Base-by-base conservation (phyloP, 2,113 vertebrate genomes). In the Machaerirhynchus nigripectus region DNA sequence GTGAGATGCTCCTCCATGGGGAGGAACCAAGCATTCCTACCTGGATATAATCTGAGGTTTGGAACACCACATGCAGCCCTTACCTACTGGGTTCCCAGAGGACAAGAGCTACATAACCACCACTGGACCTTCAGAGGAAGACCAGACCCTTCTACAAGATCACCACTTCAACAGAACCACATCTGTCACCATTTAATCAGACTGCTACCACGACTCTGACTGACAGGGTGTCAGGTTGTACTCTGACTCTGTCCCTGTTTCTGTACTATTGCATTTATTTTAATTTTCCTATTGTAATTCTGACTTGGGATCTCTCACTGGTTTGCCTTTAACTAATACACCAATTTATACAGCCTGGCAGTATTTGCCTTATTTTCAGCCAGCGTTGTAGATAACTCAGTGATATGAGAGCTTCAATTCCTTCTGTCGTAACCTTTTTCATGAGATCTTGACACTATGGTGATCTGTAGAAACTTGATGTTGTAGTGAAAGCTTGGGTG, bases 331-430 rank as follows among this genome's bases (percentile, higher is more conserved):
- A 59, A 59, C 23, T 59, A 59, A 23, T 59, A 59, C 15, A 59
- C 33, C 57, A 17, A 23, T 59, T 59, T 21, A 10, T 26, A 31
- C 42, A 86, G 5, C 15, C 24, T 47, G 47, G 24, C 49, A 74
- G 50, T 31, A 24, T 77, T 37, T 52, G 26, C 11, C 57, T 85
- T 26, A 30, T 71, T 90, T 89, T 75, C 63, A 85, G 0, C 7
- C 35, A 42, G 13, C 0, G 0, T 7, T 70, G 39, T 26, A 61
- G 50, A 15, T 59, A 35, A 3, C 3, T 21, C 1, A 46, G 40
- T 8, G 27, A 49, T 60, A 18, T 0, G 11, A 49, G 37, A 56
- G 13, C 37, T 76, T 56, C 22, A 23, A 3, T 44, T 85, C 44
- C 23, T 52, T 74, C 79, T 40, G 2, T 53, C 27, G 6, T 61